Evolutionary conservation across 2,797 vertebrate genomes (phyloP).

Genomic region (Oreochromis mossambicus): DNA sequence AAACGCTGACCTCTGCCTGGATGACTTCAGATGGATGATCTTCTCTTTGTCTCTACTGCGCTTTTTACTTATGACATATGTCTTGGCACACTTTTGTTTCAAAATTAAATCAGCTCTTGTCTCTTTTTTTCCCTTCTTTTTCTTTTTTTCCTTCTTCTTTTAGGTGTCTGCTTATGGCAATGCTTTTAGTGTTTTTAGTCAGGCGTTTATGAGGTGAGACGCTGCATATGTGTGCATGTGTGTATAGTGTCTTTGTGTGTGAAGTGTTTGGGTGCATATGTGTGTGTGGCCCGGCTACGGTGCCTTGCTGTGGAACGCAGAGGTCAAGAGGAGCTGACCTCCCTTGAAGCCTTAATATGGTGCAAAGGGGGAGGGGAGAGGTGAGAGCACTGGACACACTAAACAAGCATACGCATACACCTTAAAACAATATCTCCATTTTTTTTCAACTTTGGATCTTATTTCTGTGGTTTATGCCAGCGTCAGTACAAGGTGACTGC

Average conservation of each 20-base stretch:
- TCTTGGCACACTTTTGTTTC: background rate
- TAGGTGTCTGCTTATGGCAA: background rate
- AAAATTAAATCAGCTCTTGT: slow-evolving; percentile 2
- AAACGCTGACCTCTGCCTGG: slow-evolving; percentile 25
- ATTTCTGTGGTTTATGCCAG: background rate
- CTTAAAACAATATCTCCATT: background rate
- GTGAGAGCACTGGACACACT: slow-evolving; percentile 10
- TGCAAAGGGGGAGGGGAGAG: slow-evolving; percentile 46
- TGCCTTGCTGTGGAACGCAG: slow-evolving; percentile 68
- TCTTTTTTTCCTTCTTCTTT: background rate
- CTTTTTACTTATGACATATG: background rate
- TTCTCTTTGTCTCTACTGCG: background rate
- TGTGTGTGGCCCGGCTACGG: slow-evolving; percentile 51
- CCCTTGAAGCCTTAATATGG: slow-evolving; percentile 61
- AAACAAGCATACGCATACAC: background rate
- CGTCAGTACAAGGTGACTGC: background rate
- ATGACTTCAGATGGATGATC: slow-evolving; percentile 7
- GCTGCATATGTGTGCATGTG: background rate
- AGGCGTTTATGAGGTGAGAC: slow-evolving; percentile 35
- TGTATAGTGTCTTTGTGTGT: background rate
- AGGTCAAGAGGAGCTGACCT: slow-evolving; percentile 76
- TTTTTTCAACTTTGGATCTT: background rate
- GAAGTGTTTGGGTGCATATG: slow-evolving; percentile 10
- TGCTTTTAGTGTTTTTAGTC: background rate
- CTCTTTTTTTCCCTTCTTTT: background rate